Base-by-base conservation (phyloP, 1,140 invertebrate species). In the Eupristina koningsbergeri region DNA sequence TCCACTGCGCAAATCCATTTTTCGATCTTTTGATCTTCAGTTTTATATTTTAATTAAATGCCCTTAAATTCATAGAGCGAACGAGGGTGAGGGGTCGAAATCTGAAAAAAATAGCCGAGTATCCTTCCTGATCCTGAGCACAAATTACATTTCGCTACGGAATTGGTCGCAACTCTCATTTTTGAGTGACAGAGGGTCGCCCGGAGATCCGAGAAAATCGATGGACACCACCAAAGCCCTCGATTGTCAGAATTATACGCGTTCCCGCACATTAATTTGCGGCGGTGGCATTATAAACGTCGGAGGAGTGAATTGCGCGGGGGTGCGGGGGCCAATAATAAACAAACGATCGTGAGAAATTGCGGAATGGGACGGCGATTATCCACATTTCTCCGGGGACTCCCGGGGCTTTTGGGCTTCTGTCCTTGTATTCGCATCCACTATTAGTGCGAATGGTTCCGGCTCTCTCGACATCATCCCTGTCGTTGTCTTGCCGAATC, bases 321-420 rank as follows among this genome's bases (percentile, higher is more conserved):
- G 41, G 34, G 34, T 61, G 80, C 61, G 80, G 76, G 79, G 73
- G 83, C 87, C 83, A 84, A 87, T 89, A 36, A 83, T 39, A 90
- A 91, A 91, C 89, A 91, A 90, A 88, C 88, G 86, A 85, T 89
- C 82, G 84, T 86, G 87, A 90, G 90, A 89, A 90, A 87, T 81
- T 73, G 86, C 83, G 88, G 89, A 90, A 89, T 89, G 87, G 90
- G 81, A 89, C 76, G 86, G 85, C 91, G 91, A 92, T 92, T 92
- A 92, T 89, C 88, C 88, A 89, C 91, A 92, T 92, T 92, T 92
- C 91, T 91, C 91, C 76, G 71, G 53, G 26, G 53, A 26, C 22
- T 9, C 19, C 3, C 83, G 85, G 81, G 17, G 50, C 50, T 53
- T 53, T 53, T 53, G 50, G 11, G 15, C 50, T 26, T 58, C 53